phyloP scores from a whole-genome alignment of 2,888 invertebrate species.

The Brachyptera putata region DNA sequence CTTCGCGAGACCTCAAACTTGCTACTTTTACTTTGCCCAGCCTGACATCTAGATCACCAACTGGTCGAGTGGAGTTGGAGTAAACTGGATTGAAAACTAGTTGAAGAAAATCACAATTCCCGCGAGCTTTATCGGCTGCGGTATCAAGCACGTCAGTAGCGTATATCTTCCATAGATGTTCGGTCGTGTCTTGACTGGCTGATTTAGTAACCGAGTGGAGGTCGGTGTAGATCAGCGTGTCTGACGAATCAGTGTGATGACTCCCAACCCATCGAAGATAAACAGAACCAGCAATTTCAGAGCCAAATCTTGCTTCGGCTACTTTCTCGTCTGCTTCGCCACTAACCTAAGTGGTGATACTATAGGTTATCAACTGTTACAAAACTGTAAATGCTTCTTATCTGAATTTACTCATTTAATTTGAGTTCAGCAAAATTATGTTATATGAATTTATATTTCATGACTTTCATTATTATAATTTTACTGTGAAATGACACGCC shows the following conservation, averaged over 20 bases:
- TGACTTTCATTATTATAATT: too few species aligned
- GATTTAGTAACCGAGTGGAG: constrained; percentile 58
- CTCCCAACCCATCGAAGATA: constrained; percentile 65
- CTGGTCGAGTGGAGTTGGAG: constrained; percentile 53
- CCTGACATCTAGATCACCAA: constrained; percentile 74
- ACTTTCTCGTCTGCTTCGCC: constrained; percentile 70
- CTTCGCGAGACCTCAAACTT: constrained; percentile 47
- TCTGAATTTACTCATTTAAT: too few species aligned
- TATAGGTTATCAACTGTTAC: too few species aligned
- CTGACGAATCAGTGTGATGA: constrained; percentile 55
- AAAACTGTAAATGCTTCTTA: neutral
- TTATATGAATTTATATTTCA: too few species aligned
- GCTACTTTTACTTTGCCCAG: constrained; percentile 72
- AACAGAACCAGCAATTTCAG: constrained; percentile 71
- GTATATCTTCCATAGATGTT: constrained; percentile 84
- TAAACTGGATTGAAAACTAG: constrained; percentile 80
- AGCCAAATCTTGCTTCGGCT: constrained; percentile 71
- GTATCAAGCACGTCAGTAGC: constrained; percentile 84
- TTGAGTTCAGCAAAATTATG: too few species aligned
- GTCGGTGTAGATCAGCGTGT: constrained; percentile 74
- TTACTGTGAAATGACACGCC: too few species aligned
- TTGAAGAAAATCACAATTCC: constrained; percentile 80
- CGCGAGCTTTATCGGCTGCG: constrained; percentile 62
- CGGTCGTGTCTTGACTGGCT: constrained; percentile 49
- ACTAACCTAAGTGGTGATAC: constrained; percentile 46